Base-by-base conservation (phyloP, 2,797 vertebrate genomes). In the Sebastiscus tertius region DNA sequence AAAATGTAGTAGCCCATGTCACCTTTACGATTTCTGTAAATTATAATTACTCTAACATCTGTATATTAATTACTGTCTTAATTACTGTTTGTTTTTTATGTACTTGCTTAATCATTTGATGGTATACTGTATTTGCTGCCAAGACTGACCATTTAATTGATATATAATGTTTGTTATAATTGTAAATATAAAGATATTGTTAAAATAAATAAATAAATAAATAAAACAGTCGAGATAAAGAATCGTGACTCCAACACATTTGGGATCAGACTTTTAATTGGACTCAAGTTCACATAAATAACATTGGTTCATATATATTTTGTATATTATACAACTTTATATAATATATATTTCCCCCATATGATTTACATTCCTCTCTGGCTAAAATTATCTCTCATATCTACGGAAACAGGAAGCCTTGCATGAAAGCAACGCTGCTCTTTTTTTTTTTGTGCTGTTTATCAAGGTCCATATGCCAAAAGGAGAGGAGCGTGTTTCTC, bases 221-320 rank as follows among this genome's bases (percentile, higher is more conserved):
- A 58, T 7, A 11, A 6, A 18, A 22, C 16, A 56, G 39, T n/a
- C 9, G 22, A 34, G 22, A 59, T 14, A 76, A 83, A 86, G 61
- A 92, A 72, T 27, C n/a, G 18, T 2, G 29, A 92, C 77, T 52
- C 72, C 16, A 77, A 88, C 63, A 88, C 52, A 59, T 92, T 94
- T 93, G 89, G 92, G 92, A 94, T 95, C 93, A 94, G 88, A 96
- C 93, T 95, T 96, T 96, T 96, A 95, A 95, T 96, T 94, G 82
- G 93, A 96, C 93, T 94, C 94, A 90, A 93, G 93, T 93, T 96
- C 95, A 96, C 96, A 96, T 96, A 96, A 96, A 96, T 97, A 96
- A 96, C 95, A 96, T 95, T 93, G 94, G 93, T 95, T 95, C 93
- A 95, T 96, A 96, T 95, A 94, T 94, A 94, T 94, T 93, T 94